These are phyloP conservation scores for Seira ritae DNA, from an alignment of 2,888 invertebrate species.

Conservation along the genomic window DNA sequence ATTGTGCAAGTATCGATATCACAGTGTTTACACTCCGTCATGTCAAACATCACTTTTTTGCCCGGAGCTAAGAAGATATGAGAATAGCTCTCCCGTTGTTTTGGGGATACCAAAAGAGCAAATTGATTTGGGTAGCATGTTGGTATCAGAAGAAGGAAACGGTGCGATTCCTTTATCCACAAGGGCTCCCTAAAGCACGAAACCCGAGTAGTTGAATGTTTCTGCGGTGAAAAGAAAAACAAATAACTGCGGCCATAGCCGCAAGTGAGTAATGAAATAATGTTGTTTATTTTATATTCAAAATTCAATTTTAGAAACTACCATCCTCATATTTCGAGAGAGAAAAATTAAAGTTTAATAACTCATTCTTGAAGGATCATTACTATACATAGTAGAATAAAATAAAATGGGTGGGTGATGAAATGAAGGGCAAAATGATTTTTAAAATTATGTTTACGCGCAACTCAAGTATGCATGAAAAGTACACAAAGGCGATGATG, in stretches of 20 bases:
- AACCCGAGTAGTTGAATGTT: no score
- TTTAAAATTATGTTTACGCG: slow-evolving; percentile 1
- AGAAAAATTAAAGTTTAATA: no score
- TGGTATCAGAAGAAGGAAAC: not conserved
- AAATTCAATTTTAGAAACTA: no score
- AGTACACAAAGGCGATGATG: slow-evolving; percentile 18
- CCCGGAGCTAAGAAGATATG: slow-evolving; percentile 11
- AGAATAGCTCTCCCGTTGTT: no score
- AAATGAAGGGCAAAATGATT: not conserved
- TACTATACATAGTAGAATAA: no score
- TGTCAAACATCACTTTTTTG: slow-evolving; percentile 26
- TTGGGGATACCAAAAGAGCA: no score
- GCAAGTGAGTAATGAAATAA: no score
- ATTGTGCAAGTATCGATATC: slow-evolving; percentile 44
- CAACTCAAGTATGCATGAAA: slow-evolving; percentile 26
- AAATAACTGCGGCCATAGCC: no score
- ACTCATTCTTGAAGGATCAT: no score
- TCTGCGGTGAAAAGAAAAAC: slow-evolving; percentile 34
- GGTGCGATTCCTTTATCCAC: not conserved
- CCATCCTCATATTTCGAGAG: not conserved
- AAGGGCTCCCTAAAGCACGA: no score
- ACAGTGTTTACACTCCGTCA: slow-evolving; percentile 44
- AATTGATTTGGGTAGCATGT: no score
- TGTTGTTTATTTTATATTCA: no score
- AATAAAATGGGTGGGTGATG: slow-evolving; percentile 15